A percentile compares a stretch with the other conserved stretches of the same genome.
Conservation (phyloP, 1,140 invertebrate species). For the Tribolium madens region DNA sequence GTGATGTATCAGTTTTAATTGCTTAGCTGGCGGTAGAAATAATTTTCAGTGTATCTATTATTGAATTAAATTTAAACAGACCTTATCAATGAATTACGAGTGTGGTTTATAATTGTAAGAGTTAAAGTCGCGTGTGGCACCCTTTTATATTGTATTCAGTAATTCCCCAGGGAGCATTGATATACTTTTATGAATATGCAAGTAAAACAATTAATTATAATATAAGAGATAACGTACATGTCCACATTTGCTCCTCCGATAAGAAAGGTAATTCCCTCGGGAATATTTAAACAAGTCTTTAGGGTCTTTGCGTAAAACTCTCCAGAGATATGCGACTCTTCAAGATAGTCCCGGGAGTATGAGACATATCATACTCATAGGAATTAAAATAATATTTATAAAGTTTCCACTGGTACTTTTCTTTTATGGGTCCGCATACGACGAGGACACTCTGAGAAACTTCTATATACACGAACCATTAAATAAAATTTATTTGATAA, state of each 20-base stretch:
- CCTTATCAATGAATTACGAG: slow-evolving; percentile 58
- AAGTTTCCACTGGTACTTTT: slow-evolving; percentile 40
- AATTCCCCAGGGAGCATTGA: slow-evolving; percentile 53
- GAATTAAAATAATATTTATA: slow-evolving; percentile 55
- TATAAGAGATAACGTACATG: slow-evolving; percentile 1
- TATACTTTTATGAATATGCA: slow-evolving; percentile 54
- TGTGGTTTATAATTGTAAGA: slow-evolving; percentile 24
- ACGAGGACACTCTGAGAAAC: background rate
- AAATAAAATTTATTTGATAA: too few relatives aligned
- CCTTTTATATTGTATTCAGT: slow-evolving; percentile 52
- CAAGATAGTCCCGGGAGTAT: slow-evolving; percentile 36
- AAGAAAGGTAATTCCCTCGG: slow-evolving; percentile 63
- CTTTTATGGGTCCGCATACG: background rate
- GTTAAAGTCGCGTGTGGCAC: slow-evolving; percentile 31
- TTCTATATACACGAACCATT: too few relatives aligned
- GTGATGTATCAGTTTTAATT: background rate
- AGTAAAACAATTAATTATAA: slow-evolving; percentile 50
- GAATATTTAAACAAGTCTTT: slow-evolving; percentile 63
- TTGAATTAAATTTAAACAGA: slow-evolving; percentile 41
- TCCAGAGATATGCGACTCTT: slow-evolving; percentile 49
- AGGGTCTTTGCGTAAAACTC: slow-evolving; percentile 57
- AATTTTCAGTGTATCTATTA: slow-evolving; percentile 27
- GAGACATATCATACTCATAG: slow-evolving; percentile 49
- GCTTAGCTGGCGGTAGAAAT: background rate
- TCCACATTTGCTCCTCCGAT: slow-evolving; percentile 49